A percentile compares a stretch with the other conserved stretches of the same genome.
Evolutionary conservation across 2,797 vertebrate genomes (phyloP).

Genomic region (Muscicapa striata): DNA sequence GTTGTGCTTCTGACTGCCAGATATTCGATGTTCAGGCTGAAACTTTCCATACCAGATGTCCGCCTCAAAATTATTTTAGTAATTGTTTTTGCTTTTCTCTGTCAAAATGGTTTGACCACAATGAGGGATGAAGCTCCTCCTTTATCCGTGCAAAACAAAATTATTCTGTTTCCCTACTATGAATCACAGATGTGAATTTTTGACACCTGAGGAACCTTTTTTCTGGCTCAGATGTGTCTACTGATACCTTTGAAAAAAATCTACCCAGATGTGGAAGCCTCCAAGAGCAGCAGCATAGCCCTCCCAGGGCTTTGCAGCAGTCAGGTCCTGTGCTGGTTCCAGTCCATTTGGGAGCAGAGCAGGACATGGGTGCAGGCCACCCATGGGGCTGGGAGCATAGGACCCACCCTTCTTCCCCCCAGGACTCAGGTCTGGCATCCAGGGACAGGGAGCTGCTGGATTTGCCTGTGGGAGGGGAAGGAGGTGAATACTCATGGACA

Average conservation of each 20-base stretch:
- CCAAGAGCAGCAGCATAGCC: neutral
- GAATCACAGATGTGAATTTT: neutral
- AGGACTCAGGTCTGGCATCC: neutral
- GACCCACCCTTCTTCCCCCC: neutral
- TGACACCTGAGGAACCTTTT: neutral
- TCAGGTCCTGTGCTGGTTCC: neutral
- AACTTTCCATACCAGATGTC: neutral
- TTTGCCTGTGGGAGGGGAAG: neutral
- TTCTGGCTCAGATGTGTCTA: neutral
- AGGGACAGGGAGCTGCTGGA: neutral
- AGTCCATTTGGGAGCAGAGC: accelerated
- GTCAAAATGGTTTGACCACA: neutral
- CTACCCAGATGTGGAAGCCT: neutral
- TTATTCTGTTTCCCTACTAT: neutral
- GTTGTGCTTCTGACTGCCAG: neutral
- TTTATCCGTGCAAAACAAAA: accelerated
- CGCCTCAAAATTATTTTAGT: neutral
- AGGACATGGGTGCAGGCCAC: neutral
- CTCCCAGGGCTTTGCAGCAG: neutral
- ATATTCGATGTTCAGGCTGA: neutral
- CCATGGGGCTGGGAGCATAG: neutral
- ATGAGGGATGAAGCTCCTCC: neutral
- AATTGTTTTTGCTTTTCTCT: neutral
- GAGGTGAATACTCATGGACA: neutral
- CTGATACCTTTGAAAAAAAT: neutral